phyloP scores from a whole-genome alignment of 2,888 invertebrate species.

The Scaeva pyrastri region DNA sequence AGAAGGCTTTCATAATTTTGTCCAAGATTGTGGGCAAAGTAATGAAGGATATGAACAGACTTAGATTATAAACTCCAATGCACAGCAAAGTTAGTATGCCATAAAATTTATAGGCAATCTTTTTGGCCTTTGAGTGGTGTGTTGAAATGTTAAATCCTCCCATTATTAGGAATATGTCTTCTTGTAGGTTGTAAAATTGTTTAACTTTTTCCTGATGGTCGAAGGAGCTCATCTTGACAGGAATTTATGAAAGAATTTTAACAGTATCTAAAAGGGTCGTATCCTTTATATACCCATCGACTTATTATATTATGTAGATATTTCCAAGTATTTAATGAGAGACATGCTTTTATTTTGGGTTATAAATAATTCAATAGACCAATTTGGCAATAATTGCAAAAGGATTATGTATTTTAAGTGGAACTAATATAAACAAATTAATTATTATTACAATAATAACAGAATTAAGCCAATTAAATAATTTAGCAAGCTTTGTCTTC shows the following conservation, averaged over 20 bases:
- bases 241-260: background rate
- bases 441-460: background rate
- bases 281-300: constrained; percentile 10
- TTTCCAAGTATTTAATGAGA: background rate
- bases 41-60: constrained; percentile 19
- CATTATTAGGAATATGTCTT: background rate
- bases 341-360: constrained; percentile 28
- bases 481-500: no score
- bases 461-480: background rate
- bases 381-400: constrained; percentile 26
- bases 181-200: constrained; percentile 25
- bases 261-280: background rate
- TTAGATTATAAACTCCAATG: background rate
- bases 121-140: background rate
- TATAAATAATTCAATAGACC: background rate
- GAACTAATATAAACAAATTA: background rate
- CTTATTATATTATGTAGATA: no score
- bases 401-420: constrained; percentile 1
- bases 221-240: background rate
- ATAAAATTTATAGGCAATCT: background rate
- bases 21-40: constrained; percentile 33
- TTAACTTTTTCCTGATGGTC: constrained; percentile 12
- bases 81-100: background rate
- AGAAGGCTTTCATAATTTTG: constrained; percentile 45
- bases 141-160: background rate